phyloP scores from a whole-genome alignment of 2,113 vertebrate genomes.

The Semicossyphus pulcher region DNA sequence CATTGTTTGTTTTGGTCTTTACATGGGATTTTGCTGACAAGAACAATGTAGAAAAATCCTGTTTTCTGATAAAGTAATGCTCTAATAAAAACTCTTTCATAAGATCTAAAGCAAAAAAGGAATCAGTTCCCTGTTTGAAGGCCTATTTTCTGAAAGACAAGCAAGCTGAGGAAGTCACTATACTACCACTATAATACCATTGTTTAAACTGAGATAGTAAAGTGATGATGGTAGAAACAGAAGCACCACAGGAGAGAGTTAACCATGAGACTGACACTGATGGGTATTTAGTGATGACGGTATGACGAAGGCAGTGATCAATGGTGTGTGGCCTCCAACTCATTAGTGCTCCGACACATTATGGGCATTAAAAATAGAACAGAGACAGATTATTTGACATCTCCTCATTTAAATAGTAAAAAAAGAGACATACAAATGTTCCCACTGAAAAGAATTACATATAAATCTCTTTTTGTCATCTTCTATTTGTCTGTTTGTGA shows the following conservation, averaged over 20 bases:
- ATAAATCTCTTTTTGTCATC: neutral
- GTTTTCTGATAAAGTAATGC: too few relatives aligned
- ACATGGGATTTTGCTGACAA: too few relatives aligned
- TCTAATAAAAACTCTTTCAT: too few relatives aligned
- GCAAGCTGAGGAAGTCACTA: neutral
- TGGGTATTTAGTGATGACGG: constrained; percentile 46
- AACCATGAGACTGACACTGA: constrained; percentile 36
- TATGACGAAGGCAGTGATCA: constrained; percentile 68
- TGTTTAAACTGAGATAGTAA: neutral
- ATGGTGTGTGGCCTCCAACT: constrained; percentile 59
- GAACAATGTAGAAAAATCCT: too few relatives aligned
- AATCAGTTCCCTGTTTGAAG: neutral
- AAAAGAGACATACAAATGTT: neutral
- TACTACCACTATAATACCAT: neutral
- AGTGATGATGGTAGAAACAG: neutral
- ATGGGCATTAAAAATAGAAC: constrained; percentile 68
- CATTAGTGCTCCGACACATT: constrained; percentile 61
- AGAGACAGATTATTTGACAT: constrained; percentile 40
- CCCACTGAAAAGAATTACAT: neutral
- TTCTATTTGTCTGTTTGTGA: too few relatives aligned
- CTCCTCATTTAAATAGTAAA: constrained; percentile 13
- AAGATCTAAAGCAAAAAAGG: too few relatives aligned
- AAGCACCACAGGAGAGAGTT: constrained; percentile 32
- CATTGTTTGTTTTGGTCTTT: too few relatives aligned
- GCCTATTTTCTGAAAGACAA: neutral